These are phyloP conservation scores for Autographa gamma DNA, from an alignment of 2,888 invertebrate genomes.

Conservation along the genomic window DNA sequence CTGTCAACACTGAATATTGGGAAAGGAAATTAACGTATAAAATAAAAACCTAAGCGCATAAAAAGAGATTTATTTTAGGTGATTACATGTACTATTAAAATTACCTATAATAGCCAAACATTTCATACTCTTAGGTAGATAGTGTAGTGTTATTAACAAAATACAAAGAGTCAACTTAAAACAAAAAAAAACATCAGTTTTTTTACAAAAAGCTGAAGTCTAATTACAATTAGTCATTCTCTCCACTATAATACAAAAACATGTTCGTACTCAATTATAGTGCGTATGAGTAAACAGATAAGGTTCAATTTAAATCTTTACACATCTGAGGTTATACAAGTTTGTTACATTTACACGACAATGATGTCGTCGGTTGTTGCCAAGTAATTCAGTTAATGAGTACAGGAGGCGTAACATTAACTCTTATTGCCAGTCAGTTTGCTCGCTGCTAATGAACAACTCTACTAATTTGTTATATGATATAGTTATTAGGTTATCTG, in stretches of 20 bases:
- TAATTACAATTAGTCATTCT: no score
- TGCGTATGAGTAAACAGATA: background rate
- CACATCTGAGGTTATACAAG: background rate
- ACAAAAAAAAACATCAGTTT: no score
- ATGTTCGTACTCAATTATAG: background rate
- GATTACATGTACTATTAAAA: no score
- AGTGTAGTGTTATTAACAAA: no score
- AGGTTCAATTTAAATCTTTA: background rate
- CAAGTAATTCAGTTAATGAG: conserved; percentile 3
- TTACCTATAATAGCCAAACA: no score
- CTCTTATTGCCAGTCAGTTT: conserved; percentile 9
- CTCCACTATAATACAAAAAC: no score
- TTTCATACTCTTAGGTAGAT: no score
- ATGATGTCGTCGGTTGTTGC: background rate
- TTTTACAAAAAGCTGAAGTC: no score
- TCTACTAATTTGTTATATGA: conserved; percentile 7
- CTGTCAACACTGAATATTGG: conserved; percentile 14
- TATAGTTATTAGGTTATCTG: conserved; percentile 6
- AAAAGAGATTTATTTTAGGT: no score
- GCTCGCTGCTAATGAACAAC: conserved; percentile 7
- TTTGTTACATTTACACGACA: conserved; percentile 6
- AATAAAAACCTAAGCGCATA: no score
- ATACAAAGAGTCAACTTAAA: no score
- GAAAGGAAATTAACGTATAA: background rate
- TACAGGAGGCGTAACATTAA: conserved; percentile 11